These are phyloP conservation scores for Plusia festucae DNA, from an alignment of 2,888 invertebrate genomes.

Conservation along the genomic window DNA sequence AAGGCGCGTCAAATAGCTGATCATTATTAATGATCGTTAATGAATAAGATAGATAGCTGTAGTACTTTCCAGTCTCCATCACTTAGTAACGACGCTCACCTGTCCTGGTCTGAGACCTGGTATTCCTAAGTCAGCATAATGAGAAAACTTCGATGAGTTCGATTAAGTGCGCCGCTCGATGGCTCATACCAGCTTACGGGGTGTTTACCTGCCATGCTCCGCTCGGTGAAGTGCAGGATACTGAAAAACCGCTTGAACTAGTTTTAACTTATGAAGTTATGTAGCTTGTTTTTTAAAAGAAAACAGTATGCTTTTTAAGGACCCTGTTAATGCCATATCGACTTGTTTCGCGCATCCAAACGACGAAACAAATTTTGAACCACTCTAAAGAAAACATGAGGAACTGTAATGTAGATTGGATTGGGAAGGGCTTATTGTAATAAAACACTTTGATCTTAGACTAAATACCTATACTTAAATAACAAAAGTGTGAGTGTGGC, in stretches of 20 bases:
- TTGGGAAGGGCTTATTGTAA: conserved; percentile 30
- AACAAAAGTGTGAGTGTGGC: conserved; percentile 69
- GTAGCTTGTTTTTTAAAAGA: not conserved
- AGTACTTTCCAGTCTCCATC: not conserved
- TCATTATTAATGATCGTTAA: conserved; percentile 14
- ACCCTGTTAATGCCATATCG: not conserved
- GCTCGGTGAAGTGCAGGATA: not conserved
- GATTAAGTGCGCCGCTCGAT: not conserved
- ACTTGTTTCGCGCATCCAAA: too few relatives aligned
- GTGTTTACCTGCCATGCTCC: not conserved
- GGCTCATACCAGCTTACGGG: conserved; percentile 5
- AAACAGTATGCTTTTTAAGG: not conserved
- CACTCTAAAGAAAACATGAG: too few relatives aligned
- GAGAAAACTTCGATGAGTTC: conserved; percentile 4
- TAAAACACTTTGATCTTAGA: conserved; percentile 76
- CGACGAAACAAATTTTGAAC: too few relatives aligned
- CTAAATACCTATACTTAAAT: conserved; percentile 86
- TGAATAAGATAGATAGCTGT: conserved; percentile 4
- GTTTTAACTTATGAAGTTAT: not conserved
- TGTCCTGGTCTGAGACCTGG: not conserved
- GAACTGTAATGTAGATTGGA: not conserved
- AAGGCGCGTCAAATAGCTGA: conserved; percentile 2
- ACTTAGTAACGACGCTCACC: not conserved
- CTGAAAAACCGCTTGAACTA: not conserved
- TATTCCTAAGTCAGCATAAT: not conserved